A percentile compares a stretch with the other conserved stretches of the same genome.
Evolutionary conservation across 2,797 vertebrate genomes (phyloP).

Genomic region (Coracias cyanogaster): DNA sequence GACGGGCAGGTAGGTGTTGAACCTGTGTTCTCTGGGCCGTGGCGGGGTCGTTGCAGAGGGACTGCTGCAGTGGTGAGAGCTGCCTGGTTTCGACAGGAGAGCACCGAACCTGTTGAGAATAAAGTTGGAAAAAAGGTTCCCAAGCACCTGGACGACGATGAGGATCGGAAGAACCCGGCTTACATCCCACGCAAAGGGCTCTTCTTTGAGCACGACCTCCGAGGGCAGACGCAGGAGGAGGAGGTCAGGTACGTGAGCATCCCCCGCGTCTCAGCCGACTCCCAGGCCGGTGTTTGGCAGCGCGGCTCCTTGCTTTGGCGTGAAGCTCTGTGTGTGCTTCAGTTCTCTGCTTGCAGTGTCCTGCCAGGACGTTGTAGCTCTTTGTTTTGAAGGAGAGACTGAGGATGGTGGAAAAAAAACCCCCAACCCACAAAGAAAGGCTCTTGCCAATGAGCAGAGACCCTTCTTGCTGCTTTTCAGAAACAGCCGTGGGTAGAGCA

Average conservation of each 20-base stretch:
- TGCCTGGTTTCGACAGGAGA: conserved; percentile 85
- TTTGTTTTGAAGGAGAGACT: not conserved
- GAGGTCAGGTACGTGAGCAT: conserved; percentile 84
- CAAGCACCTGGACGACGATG: conserved; percentile 94
- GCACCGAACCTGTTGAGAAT: conserved; percentile 92
- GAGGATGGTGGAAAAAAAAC: not conserved
- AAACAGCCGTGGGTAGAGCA: not conserved
- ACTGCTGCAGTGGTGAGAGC: conserved; percentile 68
- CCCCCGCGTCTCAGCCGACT: not conserved
- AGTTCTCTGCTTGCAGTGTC: fast-evolving
- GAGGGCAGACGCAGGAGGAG: conserved; percentile 93
- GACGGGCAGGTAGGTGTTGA: conserved; percentile 91
- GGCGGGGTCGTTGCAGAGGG: not conserved
- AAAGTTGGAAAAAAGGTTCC: conserved; percentile 86
- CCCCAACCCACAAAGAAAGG: not conserved
- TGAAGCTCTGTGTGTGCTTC: not conserved
- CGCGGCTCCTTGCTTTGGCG: not conserved
- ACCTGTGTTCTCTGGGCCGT: fast-evolving
- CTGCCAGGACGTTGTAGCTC: not conserved
- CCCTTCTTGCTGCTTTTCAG: not conserved
- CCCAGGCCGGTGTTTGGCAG: not conserved
- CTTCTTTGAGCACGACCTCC: conserved; percentile 97
- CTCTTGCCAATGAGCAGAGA: not conserved
- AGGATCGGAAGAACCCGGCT: conserved; percentile 95
- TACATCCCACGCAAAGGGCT: conserved; percentile 96